phyloP scores from a whole-genome alignment of 2,888 invertebrate species.

The Pseudeuparius sepicola region DNA sequence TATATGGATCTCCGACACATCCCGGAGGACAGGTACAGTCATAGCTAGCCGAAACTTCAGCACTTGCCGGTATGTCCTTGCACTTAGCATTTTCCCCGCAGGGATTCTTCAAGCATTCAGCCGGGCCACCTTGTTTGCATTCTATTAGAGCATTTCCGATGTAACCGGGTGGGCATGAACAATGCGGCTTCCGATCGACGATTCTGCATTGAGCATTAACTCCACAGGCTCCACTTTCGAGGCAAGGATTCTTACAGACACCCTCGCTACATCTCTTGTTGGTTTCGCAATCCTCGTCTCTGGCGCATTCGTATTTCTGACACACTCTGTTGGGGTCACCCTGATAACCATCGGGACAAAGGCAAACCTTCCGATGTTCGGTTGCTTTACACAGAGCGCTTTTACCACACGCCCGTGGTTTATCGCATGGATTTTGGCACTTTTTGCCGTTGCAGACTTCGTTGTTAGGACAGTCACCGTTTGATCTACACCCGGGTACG shows the following conservation, averaged over 20 bases:
- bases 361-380: conserved; percentile 73
- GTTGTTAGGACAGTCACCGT: conserved; percentile 68
- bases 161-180: conserved; percentile 65
- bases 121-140: conserved; percentile 57
- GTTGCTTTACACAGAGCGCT: conserved; percentile 71
- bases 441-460: conserved; percentile 61
- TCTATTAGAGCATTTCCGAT: conserved; percentile 60
- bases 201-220: conserved; percentile 77
- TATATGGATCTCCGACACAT: conserved; percentile 72
- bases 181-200: conserved; percentile 63
- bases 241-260: conserved; percentile 76
- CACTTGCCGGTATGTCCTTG: conserved; percentile 56
- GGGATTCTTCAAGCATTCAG: conserved; percentile 69
- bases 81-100: conserved; percentile 80
- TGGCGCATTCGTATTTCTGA: conserved; percentile 64
- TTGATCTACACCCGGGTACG: conserved; percentile 67
- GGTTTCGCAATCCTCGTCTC: conserved; percentile 64
- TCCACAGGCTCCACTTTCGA: conserved; percentile 67
- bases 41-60: conserved; percentile 48
- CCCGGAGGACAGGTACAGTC: conserved; percentile 73
- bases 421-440: conserved; percentile 61
- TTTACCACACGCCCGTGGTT: conserved; percentile 66
- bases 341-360: conserved; percentile 77
- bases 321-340: conserved; percentile 72
- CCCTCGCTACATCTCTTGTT: conserved; percentile 63